phyloP scores from a whole-genome alignment of 2,888 invertebrate genomes.

The Chrysotoxum bicinctum region DNA sequence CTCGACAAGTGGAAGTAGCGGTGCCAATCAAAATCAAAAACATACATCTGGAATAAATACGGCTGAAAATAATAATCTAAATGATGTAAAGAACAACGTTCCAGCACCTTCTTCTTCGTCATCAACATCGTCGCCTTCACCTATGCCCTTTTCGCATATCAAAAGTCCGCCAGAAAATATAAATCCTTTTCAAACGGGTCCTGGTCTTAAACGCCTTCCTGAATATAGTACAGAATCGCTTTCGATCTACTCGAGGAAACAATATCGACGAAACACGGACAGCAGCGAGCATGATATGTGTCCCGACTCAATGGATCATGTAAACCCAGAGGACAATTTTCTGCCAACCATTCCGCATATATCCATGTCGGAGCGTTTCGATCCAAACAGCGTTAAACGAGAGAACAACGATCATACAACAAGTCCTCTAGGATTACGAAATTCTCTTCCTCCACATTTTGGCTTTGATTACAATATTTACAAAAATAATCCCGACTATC shows the following conservation, averaged over 20 bases:
- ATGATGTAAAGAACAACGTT: conserved; percentile 60
- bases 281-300: conserved; percentile 75
- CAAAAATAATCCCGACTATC: conserved; percentile 79
- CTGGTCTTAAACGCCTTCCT: conserved; percentile 76
- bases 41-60: conserved; percentile 49
- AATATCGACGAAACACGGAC: conserved; percentile 77
- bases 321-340: conserved; percentile 80
- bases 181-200: conserved; percentile 68
- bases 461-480: conserved; percentile 79
- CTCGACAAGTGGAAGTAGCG: conserved; percentile 42
- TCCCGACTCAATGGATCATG: conserved; percentile 79
- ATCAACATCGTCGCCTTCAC: conserved; percentile 64
- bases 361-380: conserved; percentile 80
- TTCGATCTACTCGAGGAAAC: conserved; percentile 80
- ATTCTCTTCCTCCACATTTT: conserved; percentile 76
- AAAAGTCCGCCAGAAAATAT: conserved; percentile 57
- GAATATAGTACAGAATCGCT: conserved; percentile 79
- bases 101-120: conserved; percentile 73
- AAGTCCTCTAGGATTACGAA: conserved; percentile 76
- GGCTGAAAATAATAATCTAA: conserved; percentile 55
- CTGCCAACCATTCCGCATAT: conserved; percentile 80
- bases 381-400: conserved; percentile 79
- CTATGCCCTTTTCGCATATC: conserved; percentile 65
- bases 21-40: conserved; percentile 59
- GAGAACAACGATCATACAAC: conserved; percentile 77